Percentiles rank a stretch among this genome's conserved stretches.
Conservation (phyloP, 2,113 vertebrate species). For the Hystrix brachyura region DNA sequence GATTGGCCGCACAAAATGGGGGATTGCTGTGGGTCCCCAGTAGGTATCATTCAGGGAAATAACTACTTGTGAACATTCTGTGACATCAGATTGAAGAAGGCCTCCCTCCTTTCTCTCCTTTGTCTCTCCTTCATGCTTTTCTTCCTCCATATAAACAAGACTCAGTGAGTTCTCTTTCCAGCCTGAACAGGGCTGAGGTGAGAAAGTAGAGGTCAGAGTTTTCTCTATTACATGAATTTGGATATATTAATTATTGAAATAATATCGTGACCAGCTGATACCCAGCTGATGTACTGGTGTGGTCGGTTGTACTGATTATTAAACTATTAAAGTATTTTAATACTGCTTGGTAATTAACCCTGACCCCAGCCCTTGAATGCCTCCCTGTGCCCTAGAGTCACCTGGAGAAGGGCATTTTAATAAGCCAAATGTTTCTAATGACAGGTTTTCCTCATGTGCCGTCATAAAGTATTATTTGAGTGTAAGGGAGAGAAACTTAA, state of each 20-base stretch:
- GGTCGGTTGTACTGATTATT: neutral
- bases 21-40: neutral
- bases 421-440: neutral
- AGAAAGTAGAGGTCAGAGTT: neutral
- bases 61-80: neutral
- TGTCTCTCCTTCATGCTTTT: neutral
- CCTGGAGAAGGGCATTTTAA: neutral
- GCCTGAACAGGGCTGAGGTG: neutral
- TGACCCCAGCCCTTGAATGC: neutral
- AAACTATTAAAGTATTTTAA: neutral
- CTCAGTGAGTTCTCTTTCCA: neutral
- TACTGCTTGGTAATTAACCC: neutral
- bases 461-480: neutral
- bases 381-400: neutral
- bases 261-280: neutral
- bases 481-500: neutral
- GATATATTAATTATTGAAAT: neutral
- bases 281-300: neutral
- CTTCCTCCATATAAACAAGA: neutral
- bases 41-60: neutral
- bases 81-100: neutral
- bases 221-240: neutral
- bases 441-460: too few relatives aligned
- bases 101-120: neutral
- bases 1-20: neutral